Evolutionary conservation across 2,888 invertebrate genomes (phyloP).

Genomic region (Chirona hameri): DNA sequence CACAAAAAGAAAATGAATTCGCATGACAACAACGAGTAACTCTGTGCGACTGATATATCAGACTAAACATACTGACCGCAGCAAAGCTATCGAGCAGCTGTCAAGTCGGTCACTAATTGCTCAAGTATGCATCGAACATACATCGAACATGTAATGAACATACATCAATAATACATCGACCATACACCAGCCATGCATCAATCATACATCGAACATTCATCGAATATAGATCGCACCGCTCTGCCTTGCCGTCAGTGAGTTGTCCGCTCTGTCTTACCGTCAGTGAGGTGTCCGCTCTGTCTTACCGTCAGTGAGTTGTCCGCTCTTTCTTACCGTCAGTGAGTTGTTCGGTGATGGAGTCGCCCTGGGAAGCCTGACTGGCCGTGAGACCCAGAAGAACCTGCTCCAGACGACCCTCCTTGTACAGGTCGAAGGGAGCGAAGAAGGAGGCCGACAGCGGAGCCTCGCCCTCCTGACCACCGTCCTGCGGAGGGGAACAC

Average conservation of each 20-base stretch:
- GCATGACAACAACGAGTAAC: too few species aligned
- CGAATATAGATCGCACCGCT: too few species aligned
- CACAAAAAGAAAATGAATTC: too few species aligned
- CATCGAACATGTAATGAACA: too few species aligned
- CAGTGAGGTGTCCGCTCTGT: background rate
- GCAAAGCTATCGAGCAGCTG: too few species aligned
- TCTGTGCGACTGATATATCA: too few species aligned
- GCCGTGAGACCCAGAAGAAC: background rate
- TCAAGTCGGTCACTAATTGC: too few species aligned
- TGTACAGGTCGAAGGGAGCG: slow-evolving; percentile 54
- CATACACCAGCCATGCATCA: too few species aligned
- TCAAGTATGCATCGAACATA: too few species aligned
- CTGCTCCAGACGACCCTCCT: slow-evolving; percentile 44
- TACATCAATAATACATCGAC: too few species aligned
- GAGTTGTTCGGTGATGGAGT: slow-evolving; percentile 7
- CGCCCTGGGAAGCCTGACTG: background rate
- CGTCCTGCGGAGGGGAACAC: slow-evolving; percentile 38
- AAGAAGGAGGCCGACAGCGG: slow-evolving; percentile 52
- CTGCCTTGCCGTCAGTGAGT: background rate
- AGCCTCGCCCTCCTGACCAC: slow-evolving; percentile 49
- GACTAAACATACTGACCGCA: too few species aligned
- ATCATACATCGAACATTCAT: too few species aligned
- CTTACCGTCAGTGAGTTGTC: background rate
- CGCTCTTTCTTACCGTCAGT: background rate
- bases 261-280: background rate